Conservation (phyloP, 2,888 invertebrate genomes). For the Metellina segmentata region DNA sequence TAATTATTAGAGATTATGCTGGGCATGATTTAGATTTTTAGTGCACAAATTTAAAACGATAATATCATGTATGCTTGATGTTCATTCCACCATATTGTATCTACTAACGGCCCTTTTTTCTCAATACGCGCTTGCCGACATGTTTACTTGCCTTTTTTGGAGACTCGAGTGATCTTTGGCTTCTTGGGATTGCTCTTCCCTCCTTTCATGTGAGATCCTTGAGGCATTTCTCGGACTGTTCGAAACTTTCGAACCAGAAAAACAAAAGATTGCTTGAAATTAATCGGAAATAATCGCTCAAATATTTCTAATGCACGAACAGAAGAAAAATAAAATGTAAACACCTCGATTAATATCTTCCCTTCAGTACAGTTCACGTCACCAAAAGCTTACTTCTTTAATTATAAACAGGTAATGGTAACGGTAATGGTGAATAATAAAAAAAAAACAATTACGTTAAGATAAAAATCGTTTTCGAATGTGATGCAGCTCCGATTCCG, state of each 20-base stretch:
- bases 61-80: neutral
- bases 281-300: neutral
- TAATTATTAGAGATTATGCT: too few relatives aligned
- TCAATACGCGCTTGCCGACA: neutral
- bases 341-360: neutral
- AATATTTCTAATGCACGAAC: neutral
- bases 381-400: neutral
- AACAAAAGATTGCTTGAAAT: neutral
- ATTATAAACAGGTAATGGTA: neutral
- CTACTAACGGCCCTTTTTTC: neutral
- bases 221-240: slow-evolving; percentile 27
- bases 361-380: neutral
- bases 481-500: too few relatives aligned
- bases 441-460: too few relatives aligned
- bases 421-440: too few relatives aligned
- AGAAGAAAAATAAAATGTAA: neutral
- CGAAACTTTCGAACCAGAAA: neutral
- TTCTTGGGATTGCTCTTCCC: slow-evolving; percentile 58
- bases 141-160: slow-evolving; percentile 58
- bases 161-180: slow-evolving; percentile 61
- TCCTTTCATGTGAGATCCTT: slow-evolving; percentile 60
- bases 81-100: neutral
- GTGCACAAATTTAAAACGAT: neutral
- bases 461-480: too few relatives aligned
- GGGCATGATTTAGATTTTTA: too few relatives aligned